A percentile compares a stretch with the other conserved stretches of the same genome.
Evolutionary conservation across 2,113 vertebrate species (phyloP).

Genomic region (Steatornis caripensis): DNA sequence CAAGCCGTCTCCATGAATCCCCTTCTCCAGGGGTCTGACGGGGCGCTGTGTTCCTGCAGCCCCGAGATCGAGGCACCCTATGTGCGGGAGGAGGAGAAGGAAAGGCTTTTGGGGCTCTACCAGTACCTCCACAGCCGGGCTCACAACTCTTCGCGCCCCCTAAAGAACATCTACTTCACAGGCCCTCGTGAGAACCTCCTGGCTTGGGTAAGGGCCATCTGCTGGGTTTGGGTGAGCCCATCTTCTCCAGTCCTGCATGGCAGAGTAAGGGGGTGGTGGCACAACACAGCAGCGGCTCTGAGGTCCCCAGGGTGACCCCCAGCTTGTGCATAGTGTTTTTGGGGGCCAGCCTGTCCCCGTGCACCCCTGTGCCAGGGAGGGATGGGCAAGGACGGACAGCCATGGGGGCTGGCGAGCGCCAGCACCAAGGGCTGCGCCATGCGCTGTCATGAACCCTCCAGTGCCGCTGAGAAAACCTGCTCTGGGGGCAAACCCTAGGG

Average conservation of each 20-base stretch:
- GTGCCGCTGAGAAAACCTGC: not conserved
- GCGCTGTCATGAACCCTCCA: fast-evolving
- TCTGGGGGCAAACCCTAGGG: not conserved
- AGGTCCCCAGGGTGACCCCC: not conserved
- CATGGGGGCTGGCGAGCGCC: fast-evolving
- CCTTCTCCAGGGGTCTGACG: not conserved
- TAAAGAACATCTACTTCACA: constrained; percentile 89
- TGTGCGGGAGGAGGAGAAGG: constrained; percentile 82
- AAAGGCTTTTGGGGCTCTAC: constrained; percentile 88
- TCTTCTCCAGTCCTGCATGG: fast-evolving
- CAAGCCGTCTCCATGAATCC: not conserved
- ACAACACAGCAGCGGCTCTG: not conserved
- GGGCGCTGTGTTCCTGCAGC: constrained; percentile 67
- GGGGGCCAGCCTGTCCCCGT: no score
- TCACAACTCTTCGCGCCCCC: constrained; percentile 88
- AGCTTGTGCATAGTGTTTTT: not conserved
- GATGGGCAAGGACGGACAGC: not conserved
- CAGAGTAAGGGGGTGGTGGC: not conserved
- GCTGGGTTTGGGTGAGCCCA: not conserved
- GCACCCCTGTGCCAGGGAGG: not conserved
- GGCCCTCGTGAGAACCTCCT: constrained; percentile 89
- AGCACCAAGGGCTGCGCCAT: not conserved
- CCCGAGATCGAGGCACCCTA: constrained; percentile 90
- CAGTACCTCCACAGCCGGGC: constrained; percentile 92
- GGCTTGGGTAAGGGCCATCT: constrained; percentile 84